Evolutionary conservation across 2,888 invertebrate genomes (phyloP).

Genomic region (Plebejus anna): DNA sequence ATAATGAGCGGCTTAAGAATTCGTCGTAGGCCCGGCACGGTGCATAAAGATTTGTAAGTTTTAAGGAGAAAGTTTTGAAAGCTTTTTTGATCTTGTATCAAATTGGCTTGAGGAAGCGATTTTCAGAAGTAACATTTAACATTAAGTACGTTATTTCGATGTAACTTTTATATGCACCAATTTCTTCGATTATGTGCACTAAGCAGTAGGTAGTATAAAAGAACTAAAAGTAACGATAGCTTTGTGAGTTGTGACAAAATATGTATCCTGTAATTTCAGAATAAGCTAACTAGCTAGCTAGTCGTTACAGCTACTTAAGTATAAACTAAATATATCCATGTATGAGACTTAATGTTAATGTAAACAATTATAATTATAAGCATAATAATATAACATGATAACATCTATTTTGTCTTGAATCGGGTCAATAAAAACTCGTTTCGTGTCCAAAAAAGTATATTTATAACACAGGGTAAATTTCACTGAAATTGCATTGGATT

Average conservation of each 20-base stretch:
- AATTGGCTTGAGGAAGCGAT: neutral
- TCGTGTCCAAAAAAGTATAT: neutral
- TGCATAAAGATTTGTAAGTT: neutral
- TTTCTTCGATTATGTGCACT: no score
- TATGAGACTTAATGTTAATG: neutral
- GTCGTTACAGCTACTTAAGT: no score
- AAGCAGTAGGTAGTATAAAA: neutral
- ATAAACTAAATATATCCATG: neutral
- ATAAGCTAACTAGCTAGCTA: neutral
- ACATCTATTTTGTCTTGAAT: neutral
- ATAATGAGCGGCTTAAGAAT: conserved; percentile 15
- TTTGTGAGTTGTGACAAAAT: neutral
- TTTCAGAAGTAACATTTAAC: neutral
- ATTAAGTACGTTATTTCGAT: neutral
- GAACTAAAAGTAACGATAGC: neutral
- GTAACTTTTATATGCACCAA: neutral
- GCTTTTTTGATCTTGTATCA: neutral
- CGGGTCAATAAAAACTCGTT: no score
- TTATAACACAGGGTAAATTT: neutral
- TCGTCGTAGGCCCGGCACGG: neutral
- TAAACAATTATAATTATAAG: neutral
- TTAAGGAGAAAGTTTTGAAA: neutral
- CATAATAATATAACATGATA: neutral
- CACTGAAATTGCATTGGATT: neutral
- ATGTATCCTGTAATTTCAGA: neutral